Evolutionary conservation across 2,888 invertebrate genomes (phyloP).

Genomic region (Conistra vaccinii): DNA sequence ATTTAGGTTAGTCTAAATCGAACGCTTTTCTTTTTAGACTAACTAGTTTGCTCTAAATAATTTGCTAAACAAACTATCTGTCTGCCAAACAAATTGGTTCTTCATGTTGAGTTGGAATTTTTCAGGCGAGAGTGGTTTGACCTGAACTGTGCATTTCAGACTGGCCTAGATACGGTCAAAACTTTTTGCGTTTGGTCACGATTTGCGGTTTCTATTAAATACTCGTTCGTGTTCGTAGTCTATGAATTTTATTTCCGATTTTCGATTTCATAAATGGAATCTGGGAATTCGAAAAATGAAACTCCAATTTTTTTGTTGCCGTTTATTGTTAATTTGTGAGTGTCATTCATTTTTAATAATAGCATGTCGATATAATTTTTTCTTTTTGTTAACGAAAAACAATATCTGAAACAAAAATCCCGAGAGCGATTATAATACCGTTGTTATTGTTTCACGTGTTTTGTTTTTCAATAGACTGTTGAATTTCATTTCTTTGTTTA

Average conservation of each 20-base stretch:
- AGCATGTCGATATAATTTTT: not conserved
- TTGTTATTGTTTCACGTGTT: not conserved
- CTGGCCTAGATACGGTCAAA: constrained; percentile 68
- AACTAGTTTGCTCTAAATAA: constrained; percentile 43
- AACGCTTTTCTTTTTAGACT: constrained; percentile 16
- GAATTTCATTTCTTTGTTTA: not conserved
- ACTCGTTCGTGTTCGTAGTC: constrained; percentile 28
- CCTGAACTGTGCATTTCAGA: constrained; percentile 66
- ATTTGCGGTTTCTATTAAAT: constrained; percentile 48
- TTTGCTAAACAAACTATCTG: constrained; percentile 45
- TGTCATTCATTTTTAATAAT: not conserved
- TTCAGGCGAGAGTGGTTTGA: constrained; percentile 68
- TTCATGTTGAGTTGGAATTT: constrained; percentile 55
- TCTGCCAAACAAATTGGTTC: constrained; percentile 58
- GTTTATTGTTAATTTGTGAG: not conserved
- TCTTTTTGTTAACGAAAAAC: constrained; percentile 1
- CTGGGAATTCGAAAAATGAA: not conserved
- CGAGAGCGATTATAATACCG: not conserved
- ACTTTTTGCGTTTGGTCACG: constrained; percentile 57
- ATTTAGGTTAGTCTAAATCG: constrained; percentile 33
- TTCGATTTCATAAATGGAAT: constrained; percentile 29
- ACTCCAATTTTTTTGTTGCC: not conserved
- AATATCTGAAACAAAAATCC: not conserved
- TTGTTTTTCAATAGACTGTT: not conserved
- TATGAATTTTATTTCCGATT: constrained; percentile 17